Conservation (phyloP, 2,797 vertebrate genomes). For the Limosa lapponica region DNA sequence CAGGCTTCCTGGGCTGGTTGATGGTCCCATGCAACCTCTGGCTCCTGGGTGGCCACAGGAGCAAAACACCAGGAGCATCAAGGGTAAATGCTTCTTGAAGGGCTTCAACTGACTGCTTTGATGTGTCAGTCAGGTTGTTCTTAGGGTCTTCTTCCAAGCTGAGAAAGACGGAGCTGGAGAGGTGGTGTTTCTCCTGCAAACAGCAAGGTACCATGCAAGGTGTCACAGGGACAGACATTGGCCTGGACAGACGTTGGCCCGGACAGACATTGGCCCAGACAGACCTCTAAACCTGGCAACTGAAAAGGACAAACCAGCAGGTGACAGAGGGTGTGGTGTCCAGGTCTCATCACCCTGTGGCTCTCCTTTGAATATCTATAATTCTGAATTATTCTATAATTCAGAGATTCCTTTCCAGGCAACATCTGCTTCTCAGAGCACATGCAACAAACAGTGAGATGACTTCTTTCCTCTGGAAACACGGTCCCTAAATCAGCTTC, state of each 20-base stretch:
- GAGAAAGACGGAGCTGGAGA: fast-evolving
- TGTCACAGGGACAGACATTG: background rate
- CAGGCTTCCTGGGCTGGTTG: background rate
- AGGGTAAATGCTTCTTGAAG: background rate
- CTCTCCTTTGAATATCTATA: background rate
- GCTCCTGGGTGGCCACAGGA: background rate
- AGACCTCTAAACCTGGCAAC: background rate
- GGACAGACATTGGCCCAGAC: background rate
- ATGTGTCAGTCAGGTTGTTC: fast-evolving
- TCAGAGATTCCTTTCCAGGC: background rate
- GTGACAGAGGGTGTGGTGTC: background rate
- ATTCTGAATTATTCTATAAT: background rate
- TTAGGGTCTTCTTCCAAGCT: background rate
- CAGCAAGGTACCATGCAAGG: background rate
- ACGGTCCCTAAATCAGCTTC: background rate
- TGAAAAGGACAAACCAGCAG: background rate
- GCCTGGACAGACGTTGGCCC: background rate
- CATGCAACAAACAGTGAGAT: background rate
- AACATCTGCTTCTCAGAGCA: background rate
- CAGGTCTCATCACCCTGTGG: background rate
- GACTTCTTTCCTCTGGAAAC: background rate
- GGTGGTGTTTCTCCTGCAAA: background rate
- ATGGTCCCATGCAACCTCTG: background rate
- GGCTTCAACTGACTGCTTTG: background rate
- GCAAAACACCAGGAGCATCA: background rate